Evolutionary conservation across 2,888 invertebrate species (phyloP).

Genomic region (Tipula unca): DNA sequence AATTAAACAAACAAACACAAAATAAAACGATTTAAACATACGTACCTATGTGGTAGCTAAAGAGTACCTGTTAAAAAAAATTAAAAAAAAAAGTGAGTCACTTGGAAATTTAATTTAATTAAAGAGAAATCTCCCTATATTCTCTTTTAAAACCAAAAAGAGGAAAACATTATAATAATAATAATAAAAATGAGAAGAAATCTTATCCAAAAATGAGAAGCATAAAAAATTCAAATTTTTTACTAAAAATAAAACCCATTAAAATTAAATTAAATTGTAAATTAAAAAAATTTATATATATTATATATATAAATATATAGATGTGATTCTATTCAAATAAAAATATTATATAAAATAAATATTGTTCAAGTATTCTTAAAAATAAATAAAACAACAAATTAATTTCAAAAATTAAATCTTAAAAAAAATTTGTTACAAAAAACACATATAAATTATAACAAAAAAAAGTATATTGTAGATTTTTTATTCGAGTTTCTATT

Average conservation of each 20-base stretch:
- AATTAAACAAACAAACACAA: slow-evolving; percentile 14
- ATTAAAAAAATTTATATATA: background rate
- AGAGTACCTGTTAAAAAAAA: slow-evolving; percentile 42
- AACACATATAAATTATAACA: slow-evolving; percentile 20
- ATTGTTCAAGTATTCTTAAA: slow-evolving; percentile 21
- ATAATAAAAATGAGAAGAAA: slow-evolving; percentile 1
- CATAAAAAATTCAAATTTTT: background rate
- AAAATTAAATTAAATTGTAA: background rate
- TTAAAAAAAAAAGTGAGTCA: slow-evolving; percentile 20
- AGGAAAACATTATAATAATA: background rate
- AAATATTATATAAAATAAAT: background rate
- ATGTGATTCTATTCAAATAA: slow-evolving; percentile 17
- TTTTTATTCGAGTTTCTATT: slow-evolving; percentile 31
- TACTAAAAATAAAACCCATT: background rate
- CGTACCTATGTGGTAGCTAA: slow-evolving; percentile 46
- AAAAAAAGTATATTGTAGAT: slow-evolving; percentile 27
- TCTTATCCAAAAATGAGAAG: background rate
- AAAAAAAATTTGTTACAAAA: slow-evolving; percentile 28
- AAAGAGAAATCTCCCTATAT: slow-evolving; percentile 19
- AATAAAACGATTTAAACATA: slow-evolving; percentile 31
- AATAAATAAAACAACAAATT: slow-evolving; percentile 19
- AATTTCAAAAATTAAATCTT: background rate
- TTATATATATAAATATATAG: background rate
- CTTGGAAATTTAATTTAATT: background rate
- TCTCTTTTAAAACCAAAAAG: slow-evolving; percentile 23